Evolutionary conservation across 1,140 invertebrate genomes (phyloP).

Genomic region (Spodoptera frugiperda): DNA sequence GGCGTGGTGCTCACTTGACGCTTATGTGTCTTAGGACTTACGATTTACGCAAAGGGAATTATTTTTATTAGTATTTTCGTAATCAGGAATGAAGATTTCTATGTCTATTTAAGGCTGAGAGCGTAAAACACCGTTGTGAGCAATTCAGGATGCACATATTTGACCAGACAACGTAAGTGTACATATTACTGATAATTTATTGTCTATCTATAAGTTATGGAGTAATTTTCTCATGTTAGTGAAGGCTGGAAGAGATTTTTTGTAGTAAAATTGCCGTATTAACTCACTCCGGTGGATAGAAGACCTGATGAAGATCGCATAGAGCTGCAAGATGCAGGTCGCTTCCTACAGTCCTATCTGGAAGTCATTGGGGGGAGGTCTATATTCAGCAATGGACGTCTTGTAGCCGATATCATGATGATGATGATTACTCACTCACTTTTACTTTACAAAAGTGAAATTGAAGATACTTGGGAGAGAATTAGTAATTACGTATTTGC

Average conservation of each 20-base stretch:
- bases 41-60: constrained; percentile 12
- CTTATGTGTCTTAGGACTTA: constrained; percentile 15
- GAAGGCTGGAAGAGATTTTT: constrained; percentile 14
- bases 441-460: too few relatives aligned
- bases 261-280: background rate
- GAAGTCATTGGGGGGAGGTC: too few relatives aligned
- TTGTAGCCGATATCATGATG: too few relatives aligned
- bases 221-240: constrained; percentile 6
- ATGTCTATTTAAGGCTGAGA: constrained; percentile 35
- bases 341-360: too few relatives aligned
- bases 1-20: constrained; percentile 36
- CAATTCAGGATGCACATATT: constrained; percentile 43
- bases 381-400: too few relatives aligned
- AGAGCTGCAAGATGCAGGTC: too few relatives aligned
- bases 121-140: constrained; percentile 36
- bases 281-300: too few relatives aligned
- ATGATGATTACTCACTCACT: too few relatives aligned
- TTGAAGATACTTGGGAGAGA: too few relatives aligned
- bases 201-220: constrained; percentile 25
- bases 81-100: constrained; percentile 43
- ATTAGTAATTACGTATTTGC: too few relatives aligned
- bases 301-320: too few relatives aligned
- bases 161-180: constrained; percentile 40
- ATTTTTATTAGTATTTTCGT: constrained; percentile 40
- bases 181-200: constrained; percentile 42